Evolutionary conservation across 2,888 invertebrate species (phyloP).

Genomic region (Nipponacmea schrenckii): DNA sequence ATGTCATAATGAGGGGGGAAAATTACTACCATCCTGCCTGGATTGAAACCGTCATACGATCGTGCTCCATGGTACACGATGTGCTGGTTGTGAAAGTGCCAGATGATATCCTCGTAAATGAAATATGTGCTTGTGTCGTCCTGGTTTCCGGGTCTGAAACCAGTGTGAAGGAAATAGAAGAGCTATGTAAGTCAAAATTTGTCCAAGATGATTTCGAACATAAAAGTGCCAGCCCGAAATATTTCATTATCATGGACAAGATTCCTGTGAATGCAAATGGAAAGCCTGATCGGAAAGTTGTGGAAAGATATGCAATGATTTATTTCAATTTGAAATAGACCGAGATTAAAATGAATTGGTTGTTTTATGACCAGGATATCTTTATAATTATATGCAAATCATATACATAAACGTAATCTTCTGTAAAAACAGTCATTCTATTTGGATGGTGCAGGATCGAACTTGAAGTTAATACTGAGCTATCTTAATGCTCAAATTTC

Average conservation of each 20-base stretch:
- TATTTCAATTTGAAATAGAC: not conserved
- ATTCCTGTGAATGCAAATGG: not conserved
- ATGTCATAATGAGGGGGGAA: constrained; percentile 17
- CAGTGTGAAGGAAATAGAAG: not conserved
- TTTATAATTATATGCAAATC: no score
- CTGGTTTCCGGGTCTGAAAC: constrained; percentile 1
- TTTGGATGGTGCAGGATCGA: no score
- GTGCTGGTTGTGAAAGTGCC: constrained; percentile 21
- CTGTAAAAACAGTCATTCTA: no score
- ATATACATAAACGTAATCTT: no score
- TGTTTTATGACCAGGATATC: no score
- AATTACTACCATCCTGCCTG: constrained; percentile 19
- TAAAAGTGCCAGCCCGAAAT: not conserved
- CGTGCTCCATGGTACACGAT: constrained; percentile 11
- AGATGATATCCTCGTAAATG: constrained; percentile 12
- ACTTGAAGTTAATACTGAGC: no score
- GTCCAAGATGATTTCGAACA: not conserved
- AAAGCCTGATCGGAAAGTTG: not conserved
- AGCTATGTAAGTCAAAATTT: not conserved
- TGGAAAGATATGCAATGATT: not conserved
- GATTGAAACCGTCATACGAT: constrained; percentile 15
- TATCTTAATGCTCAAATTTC: no score
- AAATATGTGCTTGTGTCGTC: constrained; percentile 22
- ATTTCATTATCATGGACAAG: not conserved
- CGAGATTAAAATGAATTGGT: not conserved